These are phyloP conservation scores for Myopa testacea DNA, from an alignment of 2,888 invertebrate genomes.

Conservation along the genomic window DNA sequence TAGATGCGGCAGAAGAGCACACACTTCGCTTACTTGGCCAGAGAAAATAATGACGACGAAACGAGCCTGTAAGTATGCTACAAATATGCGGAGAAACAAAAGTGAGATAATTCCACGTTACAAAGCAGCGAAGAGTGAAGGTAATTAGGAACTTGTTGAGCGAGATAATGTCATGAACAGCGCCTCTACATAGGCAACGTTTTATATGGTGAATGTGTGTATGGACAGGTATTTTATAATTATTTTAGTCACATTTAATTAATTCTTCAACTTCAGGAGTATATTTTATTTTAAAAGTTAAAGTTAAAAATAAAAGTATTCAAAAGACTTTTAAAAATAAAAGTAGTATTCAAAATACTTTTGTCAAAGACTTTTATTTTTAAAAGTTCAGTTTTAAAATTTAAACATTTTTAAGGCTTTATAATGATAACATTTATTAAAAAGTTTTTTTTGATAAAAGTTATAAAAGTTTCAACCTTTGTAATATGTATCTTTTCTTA, in stretches of 20 bases:
- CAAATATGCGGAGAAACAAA: conserved; percentile 2
- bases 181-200: background rate
- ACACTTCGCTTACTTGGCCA: conserved; percentile 11
- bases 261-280: background rate
- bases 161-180: conserved; percentile 4
- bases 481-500: too few species aligned
- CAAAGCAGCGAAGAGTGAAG: conserved; percentile 5
- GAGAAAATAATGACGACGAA: conserved; percentile 4
- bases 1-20: conserved; percentile 35
- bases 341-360: conserved; percentile 32
- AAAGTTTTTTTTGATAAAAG: too few species aligned
- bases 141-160: conserved; percentile 20
- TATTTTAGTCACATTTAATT: background rate
- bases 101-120: background rate
- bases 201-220: background rate
- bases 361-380: conserved; percentile 65
- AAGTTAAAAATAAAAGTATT: background rate
- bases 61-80: conserved; percentile 36
- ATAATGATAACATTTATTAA: too few species aligned
- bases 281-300: background rate
- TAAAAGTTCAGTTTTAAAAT: conserved; percentile 48
- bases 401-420: too few species aligned
- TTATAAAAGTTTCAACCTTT: too few species aligned
- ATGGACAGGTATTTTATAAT: too few species aligned
- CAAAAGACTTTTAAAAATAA: conserved; percentile 50